Conservation (phyloP, 2,888 invertebrate genomes). For the Falcaria lacertinaria region DNA sequence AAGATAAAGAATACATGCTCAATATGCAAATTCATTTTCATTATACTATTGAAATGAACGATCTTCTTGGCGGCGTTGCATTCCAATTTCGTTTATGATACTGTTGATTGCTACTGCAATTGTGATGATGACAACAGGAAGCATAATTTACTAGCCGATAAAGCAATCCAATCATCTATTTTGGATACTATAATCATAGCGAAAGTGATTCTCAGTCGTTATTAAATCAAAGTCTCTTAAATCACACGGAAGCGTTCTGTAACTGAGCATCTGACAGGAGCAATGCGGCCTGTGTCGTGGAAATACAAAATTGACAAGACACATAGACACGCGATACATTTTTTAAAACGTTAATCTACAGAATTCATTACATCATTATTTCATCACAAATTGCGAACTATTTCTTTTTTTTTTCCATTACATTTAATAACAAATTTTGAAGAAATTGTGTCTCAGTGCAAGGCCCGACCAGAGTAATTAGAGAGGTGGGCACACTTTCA, state of each 20-base stretch:
- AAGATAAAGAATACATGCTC: no score
- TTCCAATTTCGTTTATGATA: no score
- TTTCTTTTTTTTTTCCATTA: constrained; percentile 2
- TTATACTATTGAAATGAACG: no score
- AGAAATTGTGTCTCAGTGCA: constrained; percentile 21
- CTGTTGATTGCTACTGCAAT: no score
- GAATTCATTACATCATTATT: not conserved
- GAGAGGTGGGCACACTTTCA: constrained; percentile 64
- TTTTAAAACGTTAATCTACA: constrained; percentile 3
- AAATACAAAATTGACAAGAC: constrained; percentile 41
- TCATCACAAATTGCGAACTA: not conserved
- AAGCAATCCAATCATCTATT: constrained; percentile 14
- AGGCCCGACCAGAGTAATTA: constrained; percentile 53
- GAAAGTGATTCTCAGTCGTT: constrained; percentile 27
- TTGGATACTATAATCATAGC: constrained; percentile 20
- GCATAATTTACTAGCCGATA: constrained; percentile 3
- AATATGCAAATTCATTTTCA: no score
- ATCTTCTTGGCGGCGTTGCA: no score
- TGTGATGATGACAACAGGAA: constrained; percentile 12
- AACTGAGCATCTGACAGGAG: constrained; percentile 31
- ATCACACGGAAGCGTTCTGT: constrained; percentile 36
- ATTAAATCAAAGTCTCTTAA: constrained; percentile 25
- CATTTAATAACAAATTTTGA: constrained; percentile 3
- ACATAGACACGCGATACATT: constrained; percentile 35
- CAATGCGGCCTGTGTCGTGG: constrained; percentile 26